phyloP scores from a whole-genome alignment of 2,113 vertebrate genomes.

The Lichenostomus cassidix region DNA sequence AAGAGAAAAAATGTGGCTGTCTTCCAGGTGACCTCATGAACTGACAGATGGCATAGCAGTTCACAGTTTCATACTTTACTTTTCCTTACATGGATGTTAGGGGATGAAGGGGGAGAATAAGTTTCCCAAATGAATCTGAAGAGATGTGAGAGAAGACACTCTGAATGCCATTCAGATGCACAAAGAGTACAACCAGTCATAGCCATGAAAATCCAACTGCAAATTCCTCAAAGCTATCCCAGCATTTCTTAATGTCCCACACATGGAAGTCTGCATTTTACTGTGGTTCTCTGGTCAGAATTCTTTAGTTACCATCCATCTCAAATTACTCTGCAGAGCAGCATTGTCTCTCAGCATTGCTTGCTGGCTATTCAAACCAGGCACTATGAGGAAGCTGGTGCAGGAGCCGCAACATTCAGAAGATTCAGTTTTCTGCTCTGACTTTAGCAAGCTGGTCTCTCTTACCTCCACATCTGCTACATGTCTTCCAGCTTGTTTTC shows the following conservation, averaged over 20 bases:
- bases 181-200: neutral
- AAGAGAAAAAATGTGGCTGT: conserved; percentile 19
- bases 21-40: conserved; percentile 45
- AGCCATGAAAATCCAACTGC: rapidly evolving
- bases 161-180: neutral
- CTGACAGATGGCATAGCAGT: neutral
- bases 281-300: neutral
- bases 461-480: neutral
- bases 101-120: neutral
- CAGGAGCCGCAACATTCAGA: neutral
- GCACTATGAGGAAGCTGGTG: neutral
- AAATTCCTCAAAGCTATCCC: neutral
- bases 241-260: neutral
- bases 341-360: neutral
- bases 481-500: neutral
- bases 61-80: neutral
- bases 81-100: neutral
- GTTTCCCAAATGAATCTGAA: neutral
- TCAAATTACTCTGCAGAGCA: neutral
- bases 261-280: neutral
- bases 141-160: neutral
- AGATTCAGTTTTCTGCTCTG: neutral
- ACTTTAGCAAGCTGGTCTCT: neutral
- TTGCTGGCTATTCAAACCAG: neutral
- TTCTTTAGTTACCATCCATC: neutral